Evolutionary conservation across 2,888 invertebrate genomes (phyloP).

Genomic region (Dione vanillae): DNA sequence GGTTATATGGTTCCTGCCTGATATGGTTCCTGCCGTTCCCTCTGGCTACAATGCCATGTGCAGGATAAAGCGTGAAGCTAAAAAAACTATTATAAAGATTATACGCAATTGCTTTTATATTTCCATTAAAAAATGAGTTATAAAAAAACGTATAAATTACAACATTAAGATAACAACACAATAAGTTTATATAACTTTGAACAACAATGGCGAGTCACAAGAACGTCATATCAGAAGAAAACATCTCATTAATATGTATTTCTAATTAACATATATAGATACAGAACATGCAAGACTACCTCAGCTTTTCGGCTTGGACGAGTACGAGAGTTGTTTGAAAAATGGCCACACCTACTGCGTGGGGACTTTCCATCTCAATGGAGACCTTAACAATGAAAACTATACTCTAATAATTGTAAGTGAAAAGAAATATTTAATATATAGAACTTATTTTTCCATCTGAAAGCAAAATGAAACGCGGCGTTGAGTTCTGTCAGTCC

Average conservation of each 20-base stretch:
- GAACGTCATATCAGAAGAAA: too few relatives aligned
- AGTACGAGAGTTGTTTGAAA: not conserved
- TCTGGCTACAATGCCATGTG: too few relatives aligned
- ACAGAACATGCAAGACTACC: conserved; percentile 1
- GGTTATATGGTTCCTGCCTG: too few relatives aligned
- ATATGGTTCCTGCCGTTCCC: too few relatives aligned
- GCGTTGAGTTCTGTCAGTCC: too few relatives aligned
- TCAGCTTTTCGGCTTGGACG: not conserved
- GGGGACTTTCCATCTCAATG: not conserved
- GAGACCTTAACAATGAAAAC: not conserved
- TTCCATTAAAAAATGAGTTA: not conserved
- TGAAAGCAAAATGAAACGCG: not conserved
- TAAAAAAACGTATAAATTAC: not conserved
- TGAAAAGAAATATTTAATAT: not conserved
- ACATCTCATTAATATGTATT: not conserved
- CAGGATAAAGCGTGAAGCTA: too few relatives aligned
- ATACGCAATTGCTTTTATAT: too few relatives aligned
- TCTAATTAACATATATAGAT: not conserved
- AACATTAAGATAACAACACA: not conserved
- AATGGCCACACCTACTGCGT: conserved; percentile 7
- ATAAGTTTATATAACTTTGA: not conserved
- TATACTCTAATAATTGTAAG: conserved; percentile 13
- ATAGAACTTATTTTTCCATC: not conserved
- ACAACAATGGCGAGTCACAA: not conserved
- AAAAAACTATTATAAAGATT: too few relatives aligned